phyloP scores from a whole-genome alignment of 2,113 vertebrate genomes.

The Bucco capensis region DNA sequence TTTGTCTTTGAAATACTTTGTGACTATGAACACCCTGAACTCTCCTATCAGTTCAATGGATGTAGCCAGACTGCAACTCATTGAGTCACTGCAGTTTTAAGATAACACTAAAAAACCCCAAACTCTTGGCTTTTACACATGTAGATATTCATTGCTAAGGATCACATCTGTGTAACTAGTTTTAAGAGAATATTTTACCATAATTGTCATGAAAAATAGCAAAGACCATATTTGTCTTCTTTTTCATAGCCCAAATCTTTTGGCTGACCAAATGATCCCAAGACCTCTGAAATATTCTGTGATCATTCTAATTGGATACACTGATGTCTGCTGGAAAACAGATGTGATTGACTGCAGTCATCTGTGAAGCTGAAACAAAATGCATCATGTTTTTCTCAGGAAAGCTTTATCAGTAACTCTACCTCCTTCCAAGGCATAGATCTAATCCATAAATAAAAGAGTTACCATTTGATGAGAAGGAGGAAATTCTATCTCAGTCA shows the following conservation, averaged over 20 bases:
- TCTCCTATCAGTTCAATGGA: neutral
- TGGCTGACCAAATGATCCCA: constrained; percentile 34
- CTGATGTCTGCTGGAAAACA: constrained; percentile 53
- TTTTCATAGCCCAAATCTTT: constrained; percentile 31
- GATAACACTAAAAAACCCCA: accelerated
- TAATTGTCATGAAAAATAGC: neutral
- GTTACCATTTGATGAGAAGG: constrained; percentile 43
- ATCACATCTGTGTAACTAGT: neutral
- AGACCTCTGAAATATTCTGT: constrained; percentile 46
- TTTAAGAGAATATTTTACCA: neutral
- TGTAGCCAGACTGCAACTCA: neutral
- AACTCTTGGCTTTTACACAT: accelerated
- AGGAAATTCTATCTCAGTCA: constrained; percentile 45
- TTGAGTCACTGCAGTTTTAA: neutral
- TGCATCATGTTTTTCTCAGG: neutral
- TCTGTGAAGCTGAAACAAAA: constrained; percentile 39
- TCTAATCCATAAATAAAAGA: constrained; percentile 39
- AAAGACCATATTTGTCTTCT: neutral
- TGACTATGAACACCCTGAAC: neutral
- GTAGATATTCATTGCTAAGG: neutral
- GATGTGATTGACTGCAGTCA: constrained; percentile 53
- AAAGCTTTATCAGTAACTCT: constrained; percentile 48
- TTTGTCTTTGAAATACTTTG: neutral
- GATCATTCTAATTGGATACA: constrained; percentile 55
- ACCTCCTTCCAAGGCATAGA: constrained; percentile 23